phyloP scores from a whole-genome alignment of 2,888 invertebrate species.

The Scelioninae gen. 2 region DNA sequence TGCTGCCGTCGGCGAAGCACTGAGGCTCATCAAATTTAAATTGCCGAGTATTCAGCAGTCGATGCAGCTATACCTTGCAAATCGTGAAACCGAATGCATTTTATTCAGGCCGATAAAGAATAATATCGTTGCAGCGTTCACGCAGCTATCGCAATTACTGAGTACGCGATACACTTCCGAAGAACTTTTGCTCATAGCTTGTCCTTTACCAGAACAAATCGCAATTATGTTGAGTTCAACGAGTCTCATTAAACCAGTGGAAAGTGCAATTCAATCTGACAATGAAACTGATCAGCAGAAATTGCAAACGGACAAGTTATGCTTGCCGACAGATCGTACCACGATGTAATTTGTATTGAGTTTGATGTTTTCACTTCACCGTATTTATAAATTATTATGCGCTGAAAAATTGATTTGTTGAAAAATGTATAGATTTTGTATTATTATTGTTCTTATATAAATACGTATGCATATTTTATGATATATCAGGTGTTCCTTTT shows the following conservation, averaged over 20 bases:
- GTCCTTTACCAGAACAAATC: constrained; percentile 95
- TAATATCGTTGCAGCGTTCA: constrained; percentile 91
- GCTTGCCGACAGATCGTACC: neutral
- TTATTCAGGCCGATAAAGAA: constrained; percentile 96
- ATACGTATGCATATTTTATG: no score
- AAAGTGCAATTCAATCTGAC: constrained; percentile 17
- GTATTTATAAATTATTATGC: no score
- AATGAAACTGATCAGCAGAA: constrained; percentile 15
- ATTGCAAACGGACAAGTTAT: constrained; percentile 9
- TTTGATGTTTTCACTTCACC: no score
- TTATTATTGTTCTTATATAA: constrained; percentile 2
- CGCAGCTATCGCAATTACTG: constrained; percentile 88
- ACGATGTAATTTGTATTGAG: neutral
- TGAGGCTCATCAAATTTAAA: constrained; percentile 86
- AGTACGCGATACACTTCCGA: constrained; percentile 87
- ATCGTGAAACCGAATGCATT: constrained; percentile 97
- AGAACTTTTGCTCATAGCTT: constrained; percentile 88
- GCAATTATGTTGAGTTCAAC: constrained; percentile 90
- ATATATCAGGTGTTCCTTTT: no score
- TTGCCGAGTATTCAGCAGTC: constrained; percentile 89
- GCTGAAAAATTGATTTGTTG: no score
- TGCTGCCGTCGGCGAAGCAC: constrained; percentile 83
- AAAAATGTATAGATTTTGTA: no score
- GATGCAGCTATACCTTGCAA: constrained; percentile 96
- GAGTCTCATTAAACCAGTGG: constrained; percentile 74